These are phyloP conservation scores for Drosophila limbata DNA, from an alignment of 2,888 invertebrate species.

Conservation along the genomic window DNA sequence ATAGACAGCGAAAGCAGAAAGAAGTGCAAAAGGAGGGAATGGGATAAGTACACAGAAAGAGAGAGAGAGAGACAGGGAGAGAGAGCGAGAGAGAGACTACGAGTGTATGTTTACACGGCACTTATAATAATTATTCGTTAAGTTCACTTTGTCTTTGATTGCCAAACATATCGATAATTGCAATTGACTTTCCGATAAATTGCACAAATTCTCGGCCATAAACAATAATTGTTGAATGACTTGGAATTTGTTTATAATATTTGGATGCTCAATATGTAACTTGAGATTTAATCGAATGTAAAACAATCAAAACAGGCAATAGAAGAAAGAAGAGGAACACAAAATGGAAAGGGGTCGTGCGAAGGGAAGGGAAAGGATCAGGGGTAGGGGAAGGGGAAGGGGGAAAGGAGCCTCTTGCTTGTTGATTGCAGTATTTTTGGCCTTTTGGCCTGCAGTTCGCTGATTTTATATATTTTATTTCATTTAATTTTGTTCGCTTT, in stretches of 20 bases:
- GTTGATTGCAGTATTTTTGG: conserved; percentile 23
- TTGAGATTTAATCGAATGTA: conserved; percentile 21
- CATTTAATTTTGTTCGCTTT: conserved; percentile 66
- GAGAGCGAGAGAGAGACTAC: background rate
- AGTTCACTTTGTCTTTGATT: background rate
- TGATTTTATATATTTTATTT: conserved; percentile 65
- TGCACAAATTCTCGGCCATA: background rate
- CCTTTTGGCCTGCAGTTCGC: conserved; percentile 20
- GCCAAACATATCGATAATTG: conserved; percentile 14
- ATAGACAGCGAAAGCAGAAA: background rate
- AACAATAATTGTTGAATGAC: conserved; percentile 8
- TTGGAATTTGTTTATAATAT: conserved; percentile 8
- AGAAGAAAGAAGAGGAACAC: background rate
- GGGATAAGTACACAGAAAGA: too few relatives aligned
- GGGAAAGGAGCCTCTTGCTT: background rate
- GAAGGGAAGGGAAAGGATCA: background rate
- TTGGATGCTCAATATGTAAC: background rate
- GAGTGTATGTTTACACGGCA: conserved; percentile 21
- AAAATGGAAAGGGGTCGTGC: background rate
- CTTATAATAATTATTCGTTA: conserved; percentile 10
- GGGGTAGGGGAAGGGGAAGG: background rate
- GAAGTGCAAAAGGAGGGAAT: too few relatives aligned
- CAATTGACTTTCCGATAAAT: conserved; percentile 8
- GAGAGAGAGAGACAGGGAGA: background rate
- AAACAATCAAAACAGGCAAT: conserved; percentile 19